These are phyloP conservation scores for Neocrepidodera transversa DNA, from an alignment of 2,888 invertebrate species.

Conservation along the genomic window DNA sequence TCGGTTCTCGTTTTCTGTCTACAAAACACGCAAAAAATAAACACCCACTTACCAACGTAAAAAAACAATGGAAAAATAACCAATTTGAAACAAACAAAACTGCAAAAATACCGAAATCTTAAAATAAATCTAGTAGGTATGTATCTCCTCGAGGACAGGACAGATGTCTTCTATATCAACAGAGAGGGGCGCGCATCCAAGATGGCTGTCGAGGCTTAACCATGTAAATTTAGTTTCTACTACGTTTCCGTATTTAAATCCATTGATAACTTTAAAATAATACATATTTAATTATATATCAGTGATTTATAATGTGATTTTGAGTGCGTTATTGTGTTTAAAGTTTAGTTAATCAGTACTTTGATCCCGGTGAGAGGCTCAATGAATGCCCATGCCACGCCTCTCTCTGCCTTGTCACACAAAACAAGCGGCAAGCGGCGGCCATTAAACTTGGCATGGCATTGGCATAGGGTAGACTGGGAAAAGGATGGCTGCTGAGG, in stretches of 20 bases:
- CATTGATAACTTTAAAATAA: not conserved
- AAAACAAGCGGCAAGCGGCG: constrained; percentile 56
- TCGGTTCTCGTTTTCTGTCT: constrained; percentile 27
- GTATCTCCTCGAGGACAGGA: constrained; percentile 31
- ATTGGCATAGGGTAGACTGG: constrained; percentile 49
- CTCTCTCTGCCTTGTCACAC: constrained; percentile 51
- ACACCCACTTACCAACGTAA: constrained; percentile 46
- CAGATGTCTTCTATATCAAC: constrained; percentile 33
- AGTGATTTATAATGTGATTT: constrained; percentile 1
- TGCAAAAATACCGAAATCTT: constrained; percentile 39
- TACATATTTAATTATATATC: not conserved
- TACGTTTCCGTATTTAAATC: not conserved
- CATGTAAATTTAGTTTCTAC: constrained; percentile 41
- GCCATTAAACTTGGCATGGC: constrained; percentile 52
- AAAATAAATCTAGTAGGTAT: constrained; percentile 40
- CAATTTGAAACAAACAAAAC: constrained; percentile 43
- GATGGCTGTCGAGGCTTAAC: constrained; percentile 51
- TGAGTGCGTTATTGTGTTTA: not conserved
- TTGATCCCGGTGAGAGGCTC: constrained; percentile 40
- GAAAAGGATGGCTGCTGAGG: constrained; percentile 36
- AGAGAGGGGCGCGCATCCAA: constrained; percentile 52
- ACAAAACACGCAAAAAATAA: constrained; percentile 37
- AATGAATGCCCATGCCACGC: constrained; percentile 54
- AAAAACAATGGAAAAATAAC: constrained; percentile 38
- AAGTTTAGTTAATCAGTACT: constrained; percentile 4